A percentile compares a stretch with the other conserved stretches of the same genome.
phyloP scores from a whole-genome alignment of 2,888 invertebrate genomes.

The Ophion slaviceki region DNA sequence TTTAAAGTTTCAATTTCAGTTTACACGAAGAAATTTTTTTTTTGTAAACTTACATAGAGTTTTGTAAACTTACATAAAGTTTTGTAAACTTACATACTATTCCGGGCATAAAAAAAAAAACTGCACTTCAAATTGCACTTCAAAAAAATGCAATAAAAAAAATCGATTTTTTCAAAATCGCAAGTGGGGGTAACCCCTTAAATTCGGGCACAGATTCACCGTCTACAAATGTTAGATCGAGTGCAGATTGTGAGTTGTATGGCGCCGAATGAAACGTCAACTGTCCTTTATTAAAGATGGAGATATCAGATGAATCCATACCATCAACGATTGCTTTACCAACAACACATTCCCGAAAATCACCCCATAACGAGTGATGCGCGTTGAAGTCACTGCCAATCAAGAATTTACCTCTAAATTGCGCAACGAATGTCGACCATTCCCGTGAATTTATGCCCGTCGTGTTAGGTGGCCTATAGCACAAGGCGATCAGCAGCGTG shows the following conservation, averaged over 20 bases:
- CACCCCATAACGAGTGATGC: no score
- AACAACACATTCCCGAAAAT: constrained; percentile 8
- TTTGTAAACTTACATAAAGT: no score
- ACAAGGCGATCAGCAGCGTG: constrained; percentile 24
- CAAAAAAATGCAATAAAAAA: no score
- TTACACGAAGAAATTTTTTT: no score
- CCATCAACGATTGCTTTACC: constrained; percentile 22
- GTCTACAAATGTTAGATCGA: constrained; percentile 45
- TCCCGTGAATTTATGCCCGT: background rate
- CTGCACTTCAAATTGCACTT: no score
- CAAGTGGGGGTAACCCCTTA: no score
- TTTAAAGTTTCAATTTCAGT: no score
- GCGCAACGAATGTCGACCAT: constrained; percentile 45
- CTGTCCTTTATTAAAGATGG: constrained; percentile 30
- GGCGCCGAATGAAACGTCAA: constrained; percentile 23
- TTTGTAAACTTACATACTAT: no score
- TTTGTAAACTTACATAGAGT: no score
- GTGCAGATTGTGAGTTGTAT: constrained; percentile 23
- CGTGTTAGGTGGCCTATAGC: constrained; percentile 37
- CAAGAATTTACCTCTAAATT: constrained; percentile 51
- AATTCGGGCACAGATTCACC: constrained; percentile 1
- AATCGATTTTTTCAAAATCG: no score
- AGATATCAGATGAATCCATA: constrained; percentile 21
- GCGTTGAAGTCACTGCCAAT: no score
- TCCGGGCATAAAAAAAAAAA: no score